These are phyloP conservation scores for Sepiola atlantica DNA, from an alignment of 2,888 invertebrate species.

Conservation along the genomic window DNA sequence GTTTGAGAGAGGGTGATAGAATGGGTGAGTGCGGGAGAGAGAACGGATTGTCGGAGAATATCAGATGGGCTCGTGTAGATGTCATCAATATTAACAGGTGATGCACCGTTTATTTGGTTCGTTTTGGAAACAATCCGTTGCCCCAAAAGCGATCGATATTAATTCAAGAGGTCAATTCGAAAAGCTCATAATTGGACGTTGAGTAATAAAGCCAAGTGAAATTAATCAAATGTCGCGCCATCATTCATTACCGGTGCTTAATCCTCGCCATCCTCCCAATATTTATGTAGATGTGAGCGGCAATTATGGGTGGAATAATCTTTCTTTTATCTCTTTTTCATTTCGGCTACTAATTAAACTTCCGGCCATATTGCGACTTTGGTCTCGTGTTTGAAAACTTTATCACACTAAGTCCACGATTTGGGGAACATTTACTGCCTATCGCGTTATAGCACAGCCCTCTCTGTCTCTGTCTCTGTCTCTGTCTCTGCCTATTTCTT, in stretches of 20 bases:
- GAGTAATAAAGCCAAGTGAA: background rate
- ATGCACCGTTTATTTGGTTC: background rate
- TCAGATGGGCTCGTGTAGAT: background rate
- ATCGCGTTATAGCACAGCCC: background rate
- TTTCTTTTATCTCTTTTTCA: slow-evolving; percentile 12
- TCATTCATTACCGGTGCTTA: background rate
- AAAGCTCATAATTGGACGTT: background rate
- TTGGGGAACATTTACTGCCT: background rate
- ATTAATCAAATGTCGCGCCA: background rate
- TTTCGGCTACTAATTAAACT: background rate
- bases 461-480: background rate
- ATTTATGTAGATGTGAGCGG: background rate
- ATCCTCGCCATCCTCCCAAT: background rate
- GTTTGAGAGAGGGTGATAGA: too few species aligned
- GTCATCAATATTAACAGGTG: background rate
- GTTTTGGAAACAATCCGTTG: background rate
- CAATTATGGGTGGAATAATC: background rate
- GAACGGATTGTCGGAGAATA: too few species aligned
- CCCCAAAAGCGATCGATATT: background rate
- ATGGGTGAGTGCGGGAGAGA: too few species aligned
- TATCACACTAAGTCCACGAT: background rate
- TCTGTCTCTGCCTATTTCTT: too few species aligned
- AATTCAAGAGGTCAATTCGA: background rate
- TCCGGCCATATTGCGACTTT: background rate
- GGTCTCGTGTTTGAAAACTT: background rate